Evolutionary conservation across 1,140 invertebrate species (phyloP), one percentile per base, ranked within the genome.

Genomic region (Caerostris extrusa): DNA sequence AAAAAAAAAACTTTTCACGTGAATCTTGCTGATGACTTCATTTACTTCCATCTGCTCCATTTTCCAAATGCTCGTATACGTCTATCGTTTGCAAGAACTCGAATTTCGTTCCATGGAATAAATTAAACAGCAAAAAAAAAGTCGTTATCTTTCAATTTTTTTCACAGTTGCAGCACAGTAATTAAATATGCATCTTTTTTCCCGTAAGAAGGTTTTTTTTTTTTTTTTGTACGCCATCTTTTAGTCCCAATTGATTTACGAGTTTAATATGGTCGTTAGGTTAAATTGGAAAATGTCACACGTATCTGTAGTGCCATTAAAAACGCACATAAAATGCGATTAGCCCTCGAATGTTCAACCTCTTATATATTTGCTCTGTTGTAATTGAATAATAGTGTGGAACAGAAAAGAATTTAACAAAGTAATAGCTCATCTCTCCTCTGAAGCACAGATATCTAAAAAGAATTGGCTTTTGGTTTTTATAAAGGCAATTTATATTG

Each of bases 281-380:
- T 4, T 82, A 56, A 82, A 82, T 82, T 82, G 53, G 14, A 82
- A 55, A 55, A 56, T 82, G 77, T 55, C n/a, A n/a, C 53, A 82
- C 50, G 50, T 55, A 53, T 82, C 50, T n/a, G 5, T 53, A 53
- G 34, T 53, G 53, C 50, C 10, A 3, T 17, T 82, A 53, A 82
- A 82, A 3, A 8, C 7, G 10, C 6, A 56, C 77, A 14, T 82
- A 82, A 82, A 82, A 82, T n/a, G n/a, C 77, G 8, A 55, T 55
- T 82, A 82, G 53, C 3, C n/a, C 10, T 64, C 12, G 17, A 14
- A 34, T 34, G 34, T 34, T 34, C 34, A 34, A 34, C 34, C 34
- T 34, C 34, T 34, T 34, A 34, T 34, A 34, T 34, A 34, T 34
- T 34, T 34, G 34, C 34, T 34, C 34, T 34, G 34, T 34, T 34